These are phyloP conservation scores for Apostichopus japonicus DNA, from an alignment of 35 echinoderm and acorn worm species.

Conservation along the genomic window DNA sequence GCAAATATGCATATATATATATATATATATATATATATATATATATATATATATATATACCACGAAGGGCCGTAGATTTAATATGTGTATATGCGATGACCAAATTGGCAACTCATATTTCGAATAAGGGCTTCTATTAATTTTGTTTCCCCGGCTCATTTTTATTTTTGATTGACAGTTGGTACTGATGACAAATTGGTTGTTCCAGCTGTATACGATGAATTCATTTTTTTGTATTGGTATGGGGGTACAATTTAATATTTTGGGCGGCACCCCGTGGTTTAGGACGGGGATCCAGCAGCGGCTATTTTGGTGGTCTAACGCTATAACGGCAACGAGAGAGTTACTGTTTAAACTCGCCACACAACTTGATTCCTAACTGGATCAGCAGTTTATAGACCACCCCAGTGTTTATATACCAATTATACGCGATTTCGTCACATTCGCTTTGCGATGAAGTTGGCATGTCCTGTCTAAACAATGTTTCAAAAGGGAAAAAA, in stretches of 20 bases:
- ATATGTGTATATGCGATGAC: conserved; percentile 29
- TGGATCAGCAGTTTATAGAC: conserved; percentile 46
- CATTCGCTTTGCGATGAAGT: conserved; percentile 34
- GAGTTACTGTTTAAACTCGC: conserved; percentile 66
- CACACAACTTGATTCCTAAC: conserved; percentile 58
- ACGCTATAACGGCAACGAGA: conserved; percentile 36
- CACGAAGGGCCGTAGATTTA: background rate
- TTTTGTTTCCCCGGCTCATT: background rate
- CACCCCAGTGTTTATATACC: conserved; percentile 67
- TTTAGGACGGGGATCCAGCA: conserved; percentile 14
- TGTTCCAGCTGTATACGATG: conserved; percentile 60
- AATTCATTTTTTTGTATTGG: conserved; percentile 10
- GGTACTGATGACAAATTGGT: conserved; percentile 59
- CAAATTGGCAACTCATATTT: conserved; percentile 61
- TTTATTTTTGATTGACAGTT: conserved; percentile 54
- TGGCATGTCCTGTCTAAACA: conserved; percentile 56
- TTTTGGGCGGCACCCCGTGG: conserved; percentile 50
- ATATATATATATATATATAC: background rate
- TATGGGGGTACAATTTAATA: conserved; percentile 60
- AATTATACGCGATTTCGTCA: conserved; percentile 50
- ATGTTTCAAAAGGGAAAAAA: conserved; percentile 39
- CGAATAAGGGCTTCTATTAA: conserved; percentile 49
- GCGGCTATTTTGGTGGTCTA: conserved; percentile 61
- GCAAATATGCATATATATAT: no score
- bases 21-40: no score